Conservation (phyloP, 64 coral and sea anemone genomes). For the Dendrophyllia cribrosa region DNA sequence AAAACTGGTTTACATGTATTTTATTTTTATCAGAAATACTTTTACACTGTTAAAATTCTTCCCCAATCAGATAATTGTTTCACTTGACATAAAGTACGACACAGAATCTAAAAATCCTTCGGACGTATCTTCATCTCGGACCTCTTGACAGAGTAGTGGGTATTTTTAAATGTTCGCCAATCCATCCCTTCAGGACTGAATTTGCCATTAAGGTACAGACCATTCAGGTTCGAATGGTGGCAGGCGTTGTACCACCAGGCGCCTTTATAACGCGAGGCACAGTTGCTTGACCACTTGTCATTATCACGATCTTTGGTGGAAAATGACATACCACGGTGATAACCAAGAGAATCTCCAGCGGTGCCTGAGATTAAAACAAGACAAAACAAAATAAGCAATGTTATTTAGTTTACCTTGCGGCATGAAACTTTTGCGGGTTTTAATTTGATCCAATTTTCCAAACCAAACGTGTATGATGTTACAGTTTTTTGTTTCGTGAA, state of each 20-base stretch:
- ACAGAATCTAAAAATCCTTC: background rate
- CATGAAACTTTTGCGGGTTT: too few species aligned
- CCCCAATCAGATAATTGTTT: too few species aligned
- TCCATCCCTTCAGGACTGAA: background rate
- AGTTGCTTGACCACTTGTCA: background rate
- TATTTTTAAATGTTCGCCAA: background rate
- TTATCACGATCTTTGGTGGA: constrained; percentile 25
- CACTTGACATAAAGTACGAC: too few species aligned
- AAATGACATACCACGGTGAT: constrained; percentile 8
- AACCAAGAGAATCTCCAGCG: constrained; percentile 9
- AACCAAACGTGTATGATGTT: too few species aligned
- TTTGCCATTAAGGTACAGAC: background rate
- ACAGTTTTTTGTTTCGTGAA: too few species aligned
- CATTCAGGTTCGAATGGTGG: background rate
- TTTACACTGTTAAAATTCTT: too few species aligned
- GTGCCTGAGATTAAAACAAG: background rate
- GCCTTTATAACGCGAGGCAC: background rate
- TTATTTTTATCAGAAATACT: too few species aligned
- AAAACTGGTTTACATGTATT: too few species aligned
- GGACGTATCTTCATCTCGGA: constrained; percentile 27
- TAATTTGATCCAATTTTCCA: too few species aligned
- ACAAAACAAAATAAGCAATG: background rate
- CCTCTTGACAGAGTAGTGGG: constrained; percentile 6
- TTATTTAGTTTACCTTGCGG: too few species aligned
- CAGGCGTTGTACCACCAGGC: constrained; percentile 4